Conservation (phyloP, 2,888 invertebrate species). For the Augiades crinisus region DNA sequence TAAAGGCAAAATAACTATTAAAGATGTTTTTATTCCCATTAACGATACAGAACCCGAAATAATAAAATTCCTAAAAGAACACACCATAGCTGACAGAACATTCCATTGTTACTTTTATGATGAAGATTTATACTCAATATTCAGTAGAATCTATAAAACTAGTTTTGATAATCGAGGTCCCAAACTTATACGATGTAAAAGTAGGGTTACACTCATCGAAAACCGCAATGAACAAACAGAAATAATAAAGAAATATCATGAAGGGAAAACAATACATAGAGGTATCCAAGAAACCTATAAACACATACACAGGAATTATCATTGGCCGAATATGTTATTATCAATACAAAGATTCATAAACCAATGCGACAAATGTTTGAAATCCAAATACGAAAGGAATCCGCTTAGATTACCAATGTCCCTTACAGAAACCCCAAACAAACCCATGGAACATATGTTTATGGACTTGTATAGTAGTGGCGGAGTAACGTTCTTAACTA, state of each 20-base stretch:
- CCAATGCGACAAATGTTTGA: constrained; percentile 26
- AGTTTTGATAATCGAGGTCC: constrained; percentile 28
- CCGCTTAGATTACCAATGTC: constrained; percentile 19
- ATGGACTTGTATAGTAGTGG: constrained; percentile 22
- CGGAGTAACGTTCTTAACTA: constrained; percentile 30
- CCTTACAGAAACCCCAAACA: constrained; percentile 27
- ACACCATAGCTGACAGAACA: constrained; percentile 23
- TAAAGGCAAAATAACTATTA: constrained; percentile 29
- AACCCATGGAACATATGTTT: constrained; percentile 29
- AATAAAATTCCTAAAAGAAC: constrained; percentile 28
- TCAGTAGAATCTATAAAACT: constrained; percentile 22
- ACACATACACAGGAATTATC: constrained; percentile 26
- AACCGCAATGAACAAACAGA: constrained; percentile 27
- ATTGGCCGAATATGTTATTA: constrained; percentile 26
- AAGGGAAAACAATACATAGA: constrained; percentile 27
- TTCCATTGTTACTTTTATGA: constrained; percentile 19
- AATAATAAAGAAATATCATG: constrained; percentile 28
- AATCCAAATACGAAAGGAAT: constrained; percentile 27
- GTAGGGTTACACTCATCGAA: constrained; percentile 26
- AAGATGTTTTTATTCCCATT: constrained; percentile 33
- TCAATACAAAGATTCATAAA: constrained; percentile 27
- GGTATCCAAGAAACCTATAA: constrained; percentile 29
- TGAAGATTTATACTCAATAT: constrained; percentile 30
- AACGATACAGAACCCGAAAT: constrained; percentile 32
- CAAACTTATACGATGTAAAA: constrained; percentile 23